These are phyloP conservation scores for Parambassis ranga DNA, from an alignment of 2,797 vertebrate genomes.

Conservation along the genomic window DNA sequence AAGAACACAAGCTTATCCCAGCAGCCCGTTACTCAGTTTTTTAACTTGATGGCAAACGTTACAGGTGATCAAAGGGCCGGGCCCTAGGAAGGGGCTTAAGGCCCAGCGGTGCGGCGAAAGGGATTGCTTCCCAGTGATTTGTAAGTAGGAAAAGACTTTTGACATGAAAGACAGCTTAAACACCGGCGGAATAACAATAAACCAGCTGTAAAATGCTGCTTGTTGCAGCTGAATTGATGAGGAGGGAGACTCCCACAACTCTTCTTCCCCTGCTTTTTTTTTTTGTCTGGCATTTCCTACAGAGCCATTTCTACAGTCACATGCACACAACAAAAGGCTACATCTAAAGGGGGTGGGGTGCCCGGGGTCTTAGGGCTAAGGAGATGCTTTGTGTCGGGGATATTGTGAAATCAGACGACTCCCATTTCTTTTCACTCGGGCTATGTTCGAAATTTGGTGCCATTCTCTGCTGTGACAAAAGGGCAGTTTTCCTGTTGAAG, in stretches of 20 bases:
- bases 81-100: slow-evolving; percentile 84
- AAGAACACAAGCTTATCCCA: slow-evolving; percentile 82
- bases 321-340: slow-evolving; percentile 85
- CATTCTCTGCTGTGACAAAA: slow-evolving; percentile 69
- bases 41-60: slow-evolving; percentile 86
- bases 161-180: slow-evolving; percentile 91
- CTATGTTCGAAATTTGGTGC: slow-evolving; percentile 66
- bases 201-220: slow-evolving; percentile 89
- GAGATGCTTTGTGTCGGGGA: slow-evolving; percentile 67
- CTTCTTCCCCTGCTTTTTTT: slow-evolving; percentile 72
- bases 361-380: slow-evolving; percentile 76
- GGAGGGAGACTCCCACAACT: slow-evolving; percentile 72
- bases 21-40: slow-evolving; percentile 68
- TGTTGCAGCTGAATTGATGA: slow-evolving; percentile 86
- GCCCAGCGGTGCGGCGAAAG: slow-evolving; percentile 79
- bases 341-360: slow-evolving; percentile 82
- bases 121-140: slow-evolving; percentile 88
- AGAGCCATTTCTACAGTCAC: slow-evolving; percentile 86
- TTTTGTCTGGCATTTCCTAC: slow-evolving; percentile 82
- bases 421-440: slow-evolving; percentile 66
- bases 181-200: slow-evolving; percentile 87
- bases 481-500: slow-evolving; percentile 53
- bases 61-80: slow-evolving; percentile 88
- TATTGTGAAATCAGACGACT: slow-evolving; percentile 76
- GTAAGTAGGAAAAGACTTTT: slow-evolving; percentile 93